Evolutionary conservation across 2,888 invertebrate genomes (phyloP).

Genomic region (Platycheirus rosarum): DNA sequence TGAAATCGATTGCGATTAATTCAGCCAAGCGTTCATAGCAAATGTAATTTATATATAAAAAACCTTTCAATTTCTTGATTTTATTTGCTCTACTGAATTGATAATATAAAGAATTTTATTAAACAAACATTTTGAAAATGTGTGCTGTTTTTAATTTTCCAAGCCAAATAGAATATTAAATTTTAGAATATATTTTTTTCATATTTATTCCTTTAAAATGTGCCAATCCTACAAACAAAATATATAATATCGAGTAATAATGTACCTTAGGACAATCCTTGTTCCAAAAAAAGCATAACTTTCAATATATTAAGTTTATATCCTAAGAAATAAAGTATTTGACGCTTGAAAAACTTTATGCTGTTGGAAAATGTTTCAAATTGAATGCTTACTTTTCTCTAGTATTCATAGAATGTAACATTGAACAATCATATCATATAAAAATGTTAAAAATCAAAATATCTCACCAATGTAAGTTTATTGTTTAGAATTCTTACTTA

Average conservation of each 20-base stretch:
- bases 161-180: too few relatives aligned
- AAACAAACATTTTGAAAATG: too few relatives aligned
- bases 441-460: conserved; percentile 4
- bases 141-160: too few relatives aligned
- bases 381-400: not conserved
- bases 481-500: too few relatives aligned
- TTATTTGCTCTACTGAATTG: not conserved
- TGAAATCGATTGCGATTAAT: conserved; percentile 13
- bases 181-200: too few relatives aligned
- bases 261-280: conserved; percentile 57
- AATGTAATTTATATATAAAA: not conserved
- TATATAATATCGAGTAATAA: conserved; percentile 4
- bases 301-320: conserved; percentile 4
- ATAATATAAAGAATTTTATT: too few relatives aligned
- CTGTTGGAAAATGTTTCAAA: not conserved
- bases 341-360: not conserved
- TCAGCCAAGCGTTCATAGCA: not conserved
- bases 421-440: conserved; percentile 57
- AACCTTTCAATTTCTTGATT: not conserved
- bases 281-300: conserved; percentile 12
- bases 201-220: conserved; percentile 4
- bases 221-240: conserved; percentile 24
- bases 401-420: conserved; percentile 9
- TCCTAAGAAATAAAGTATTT: not conserved
- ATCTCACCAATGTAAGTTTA: conserved; percentile 54